phyloP scores from a whole-genome alignment of 2,888 invertebrate genomes.

The Periphyllus acericola region DNA sequence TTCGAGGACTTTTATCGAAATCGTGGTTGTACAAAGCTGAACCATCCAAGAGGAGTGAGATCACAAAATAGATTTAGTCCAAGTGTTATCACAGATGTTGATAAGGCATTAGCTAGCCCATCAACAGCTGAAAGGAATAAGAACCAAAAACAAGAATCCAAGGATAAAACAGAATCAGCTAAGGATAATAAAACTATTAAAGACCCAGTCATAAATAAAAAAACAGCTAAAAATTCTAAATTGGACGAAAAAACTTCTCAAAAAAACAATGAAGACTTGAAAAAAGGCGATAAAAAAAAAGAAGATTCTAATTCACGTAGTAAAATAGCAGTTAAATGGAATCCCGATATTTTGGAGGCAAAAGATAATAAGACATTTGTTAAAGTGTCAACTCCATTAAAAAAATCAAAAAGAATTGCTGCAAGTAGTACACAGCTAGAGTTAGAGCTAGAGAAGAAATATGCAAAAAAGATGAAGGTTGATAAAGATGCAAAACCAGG shows the following conservation, averaged over 20 bases:
- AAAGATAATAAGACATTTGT: constrained; percentile 64
- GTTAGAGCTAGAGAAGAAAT: constrained; percentile 60
- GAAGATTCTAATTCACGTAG: background rate
- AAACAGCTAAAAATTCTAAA: too few species aligned
- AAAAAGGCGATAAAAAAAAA: constrained; percentile 43
- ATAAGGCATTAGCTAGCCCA: constrained; percentile 71
- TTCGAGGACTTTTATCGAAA: constrained; percentile 96
- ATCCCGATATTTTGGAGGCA: background rate
- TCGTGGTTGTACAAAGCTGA: constrained; percentile 91
- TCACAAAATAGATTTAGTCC: constrained; percentile 81
- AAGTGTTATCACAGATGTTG: constrained; percentile 84
- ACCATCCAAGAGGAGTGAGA: constrained; percentile 82
- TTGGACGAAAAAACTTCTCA: too few species aligned
- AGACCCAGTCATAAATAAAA: too few species aligned
- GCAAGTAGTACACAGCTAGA: constrained; percentile 53
- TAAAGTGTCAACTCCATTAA: constrained; percentile 62
- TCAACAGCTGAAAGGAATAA: too few species aligned
- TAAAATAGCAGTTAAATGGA: constrained; percentile 25
- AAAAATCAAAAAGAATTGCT: constrained; percentile 64
- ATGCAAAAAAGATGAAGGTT: background rate
- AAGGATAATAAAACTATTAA: constrained; percentile 64
- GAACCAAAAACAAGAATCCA: too few species aligned
- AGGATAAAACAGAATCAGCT: too few species aligned
- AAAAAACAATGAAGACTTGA: constrained; percentile 22
- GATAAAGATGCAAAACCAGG: background rate